Base-by-base conservation (phyloP, 2,888 invertebrate genomes). In the Perithous albicinctus region DNA sequence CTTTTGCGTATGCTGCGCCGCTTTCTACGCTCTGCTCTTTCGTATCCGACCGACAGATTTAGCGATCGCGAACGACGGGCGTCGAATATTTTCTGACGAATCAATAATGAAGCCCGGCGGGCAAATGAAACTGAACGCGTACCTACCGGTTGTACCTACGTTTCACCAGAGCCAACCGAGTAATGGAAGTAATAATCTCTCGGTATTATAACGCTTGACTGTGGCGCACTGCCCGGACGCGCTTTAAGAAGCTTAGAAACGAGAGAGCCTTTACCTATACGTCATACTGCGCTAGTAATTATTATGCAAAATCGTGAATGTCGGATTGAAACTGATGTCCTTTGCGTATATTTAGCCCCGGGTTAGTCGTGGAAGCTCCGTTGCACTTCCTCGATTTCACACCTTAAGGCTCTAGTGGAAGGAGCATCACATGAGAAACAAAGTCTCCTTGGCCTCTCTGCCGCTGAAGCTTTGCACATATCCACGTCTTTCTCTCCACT, bases 51-150 rank as follows among this genome's bases (percentile, higher is more conserved):
- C 86, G 86, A 86, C 86, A 86, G 87, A 88, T 88, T 89, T 88
- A 85, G 84, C 85, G 86, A 86, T 86, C 79, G 77, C 78, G 74
- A 83, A 81, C 84, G 81, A 83, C 83, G 85, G 63, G 59, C 74
- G 69, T 82, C 78, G 78, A 82, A 78, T 82, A 82, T 85, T 82
- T 78, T 59, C 73, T 81, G 85, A 87, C 87, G 87, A 89, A 88
- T 88, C 87, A 86, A 89, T 89, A 89, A 89, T 89, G 86, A 88
- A 89, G 85, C 86, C 88, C 83, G 82, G 79, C 83, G 86, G 85
- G 63, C 74, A 51, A 78, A 78, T 82, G 75, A 63, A 82, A 82
- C 64, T 61, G 66, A 78, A 78, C 43, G 29, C 56, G 69, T 74
- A 54, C 63, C 54, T 26, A 26, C 23, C 77, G 43, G 29, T 54